Percentiles rank a stretch among this genome's conserved stretches.
phyloP scores from a whole-genome alignment of 2,888 invertebrate species.

The Dysmachus trigonus region DNA sequence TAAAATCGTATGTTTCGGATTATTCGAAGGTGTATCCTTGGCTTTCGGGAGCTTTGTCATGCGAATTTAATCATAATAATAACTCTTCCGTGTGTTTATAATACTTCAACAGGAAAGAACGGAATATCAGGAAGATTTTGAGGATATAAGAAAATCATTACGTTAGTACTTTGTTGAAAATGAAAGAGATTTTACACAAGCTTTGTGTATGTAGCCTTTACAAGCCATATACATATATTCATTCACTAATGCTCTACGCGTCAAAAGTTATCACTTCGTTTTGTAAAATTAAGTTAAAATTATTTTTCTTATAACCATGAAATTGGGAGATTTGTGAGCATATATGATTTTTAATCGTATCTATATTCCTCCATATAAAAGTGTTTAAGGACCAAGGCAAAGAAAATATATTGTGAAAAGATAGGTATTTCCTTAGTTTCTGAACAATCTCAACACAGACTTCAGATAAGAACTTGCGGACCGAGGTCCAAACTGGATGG shows the following conservation, averaged over 20 bases:
- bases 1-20: conserved; percentile 14
- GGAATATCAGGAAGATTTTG: background rate
- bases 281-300: too few species aligned
- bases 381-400: too few species aligned
- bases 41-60: background rate
- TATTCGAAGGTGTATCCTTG: background rate
- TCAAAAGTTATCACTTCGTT: too few species aligned
- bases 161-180: background rate
- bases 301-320: too few species aligned
- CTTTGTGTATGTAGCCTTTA: background rate
- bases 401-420: too few species aligned
- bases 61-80: background rate
- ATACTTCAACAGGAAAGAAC: background rate
- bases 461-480: too few species aligned
- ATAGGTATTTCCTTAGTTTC: too few species aligned
- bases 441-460: too few species aligned
- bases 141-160: background rate
- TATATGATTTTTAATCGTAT: too few species aligned
- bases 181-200: background rate
- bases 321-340: too few species aligned
- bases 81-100: background rate
- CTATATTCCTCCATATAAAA: too few species aligned
- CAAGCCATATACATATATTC: background rate
- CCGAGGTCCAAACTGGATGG: too few species aligned
- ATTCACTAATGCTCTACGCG: background rate